Base-by-base conservation (phyloP, 2,888 invertebrate species). In the Ormia ochracea region DNA sequence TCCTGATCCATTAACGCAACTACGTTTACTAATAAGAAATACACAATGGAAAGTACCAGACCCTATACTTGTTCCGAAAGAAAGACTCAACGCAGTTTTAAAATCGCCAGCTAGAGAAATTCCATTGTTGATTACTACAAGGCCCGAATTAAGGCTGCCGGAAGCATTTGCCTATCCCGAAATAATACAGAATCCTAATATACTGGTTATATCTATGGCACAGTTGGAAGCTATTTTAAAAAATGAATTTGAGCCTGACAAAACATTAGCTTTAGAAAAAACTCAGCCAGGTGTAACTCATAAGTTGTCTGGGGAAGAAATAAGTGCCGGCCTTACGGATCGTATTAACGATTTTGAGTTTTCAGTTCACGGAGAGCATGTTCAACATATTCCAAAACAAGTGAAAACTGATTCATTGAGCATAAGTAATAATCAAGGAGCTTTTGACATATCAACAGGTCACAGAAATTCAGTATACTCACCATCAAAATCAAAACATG, bases 61-160 rank as follows among this genome's bases (percentile, higher is more conserved):
- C 91, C 96, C 96, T 9, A 91, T 96, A 84, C 89, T 96, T 78
- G 93, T 96, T 80, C 96, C 96, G 61, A 94, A 94, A 89, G 93
- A 94, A 85, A 92, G 93, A 84, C 89, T 96, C 56, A 93, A 93
- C 63, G 92, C 92, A 19, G 92, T 96, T 38, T 90, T 96, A 23
- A 92, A 93, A 1, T 92, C 93, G 4, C 96, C 96, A 0, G 94
- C 92, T 1, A 92, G 91, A 63, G 96, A 96, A 90, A 95, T 96
- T 79, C 95, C 95, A 0, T 92, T 93, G 61, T 90, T 96, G 50
- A 88, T 95, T 36, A 91, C 93, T 77, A 92, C 93, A 70, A 90
- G 94, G 78, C 95, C 95, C 0, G 95, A 95, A 87, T 89, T 95
- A 38, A 90, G 94, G 82, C 86, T 95, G 82, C 94, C 95, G 0